These are phyloP conservation scores for Drosophila anceps DNA, from an alignment of 2,888 invertebrate genomes.

Conservation along the genomic window DNA sequence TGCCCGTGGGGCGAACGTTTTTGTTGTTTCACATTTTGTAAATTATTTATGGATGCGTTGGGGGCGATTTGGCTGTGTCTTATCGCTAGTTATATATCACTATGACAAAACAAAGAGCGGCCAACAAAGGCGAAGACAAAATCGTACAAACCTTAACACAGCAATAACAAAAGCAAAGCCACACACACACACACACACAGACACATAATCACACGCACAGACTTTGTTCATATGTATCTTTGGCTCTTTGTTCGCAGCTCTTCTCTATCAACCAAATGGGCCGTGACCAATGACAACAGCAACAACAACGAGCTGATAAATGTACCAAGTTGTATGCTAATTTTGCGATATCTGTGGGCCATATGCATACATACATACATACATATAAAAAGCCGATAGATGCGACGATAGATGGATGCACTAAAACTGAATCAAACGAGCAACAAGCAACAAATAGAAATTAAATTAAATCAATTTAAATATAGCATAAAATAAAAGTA, in stretches of 20 bases:
- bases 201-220: slow-evolving; percentile 7
- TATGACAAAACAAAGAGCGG: slow-evolving; percentile 59
- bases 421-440: slow-evolving; percentile 35
- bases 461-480: slow-evolving; percentile 73
- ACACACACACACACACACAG: slow-evolving; percentile 10
- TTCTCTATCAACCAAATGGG: slow-evolving; percentile 51
- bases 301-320: slow-evolving; percentile 35
- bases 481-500: slow-evolving; percentile 73
- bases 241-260: slow-evolving; percentile 23
- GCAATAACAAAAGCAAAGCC: slow-evolving; percentile 41
- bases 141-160: slow-evolving; percentile 61
- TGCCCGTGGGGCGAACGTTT: slow-evolving; percentile 8
- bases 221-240: slow-evolving; percentile 17
- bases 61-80: slow-evolving; percentile 39
- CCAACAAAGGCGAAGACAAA: slow-evolving; percentile 62
- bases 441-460: slow-evolving; percentile 50
- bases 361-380: slow-evolving; percentile 14
- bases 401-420: slow-evolving; percentile 26
- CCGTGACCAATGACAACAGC: slow-evolving; percentile 46
- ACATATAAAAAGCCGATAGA: slow-evolving; percentile 15
- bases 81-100: slow-evolving; percentile 62
- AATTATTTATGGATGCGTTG: slow-evolving; percentile 53
- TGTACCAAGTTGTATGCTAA: slow-evolving; percentile 64
- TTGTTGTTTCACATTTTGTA: slow-evolving; percentile 30
- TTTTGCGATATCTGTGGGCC: slow-evolving; percentile 33